Conservation (phyloP, 2,797 vertebrate genomes). For the Gastrophryne carolinensis region DNA sequence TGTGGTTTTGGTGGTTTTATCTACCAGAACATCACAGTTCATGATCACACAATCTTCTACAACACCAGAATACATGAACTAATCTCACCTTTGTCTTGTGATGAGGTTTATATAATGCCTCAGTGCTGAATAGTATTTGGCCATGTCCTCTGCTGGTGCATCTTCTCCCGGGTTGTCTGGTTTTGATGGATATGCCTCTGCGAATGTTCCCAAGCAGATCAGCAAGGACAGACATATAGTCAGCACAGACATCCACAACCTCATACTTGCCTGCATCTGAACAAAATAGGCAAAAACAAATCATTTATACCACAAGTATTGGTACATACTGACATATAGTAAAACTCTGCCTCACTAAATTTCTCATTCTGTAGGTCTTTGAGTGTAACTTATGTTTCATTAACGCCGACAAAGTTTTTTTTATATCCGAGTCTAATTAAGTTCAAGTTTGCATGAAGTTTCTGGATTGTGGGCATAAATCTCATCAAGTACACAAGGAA, state of each 20-base stretch:
- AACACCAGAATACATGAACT: not conserved
- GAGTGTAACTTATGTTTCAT: too few relatives aligned
- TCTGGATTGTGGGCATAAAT: too few relatives aligned
- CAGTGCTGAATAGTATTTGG: conserved; percentile 95
- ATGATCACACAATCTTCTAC: not conserved
- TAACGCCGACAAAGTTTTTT: too few relatives aligned
- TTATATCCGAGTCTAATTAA: too few relatives aligned
- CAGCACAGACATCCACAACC: conserved; percentile 80
- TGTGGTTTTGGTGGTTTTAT: too few relatives aligned
- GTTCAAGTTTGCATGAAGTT: too few relatives aligned
- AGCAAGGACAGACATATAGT: conserved; percentile 84
- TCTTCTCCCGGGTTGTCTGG: conserved; percentile 93
- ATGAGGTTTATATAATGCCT: conserved; percentile 98
- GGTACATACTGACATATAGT: too few relatives aligned
- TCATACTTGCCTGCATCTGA: conserved; percentile 88
- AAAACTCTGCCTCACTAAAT: too few relatives aligned
- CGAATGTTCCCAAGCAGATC: conserved; percentile 83
- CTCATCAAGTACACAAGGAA: too few relatives aligned
- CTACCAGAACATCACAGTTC: too few relatives aligned
- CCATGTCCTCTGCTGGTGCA: conserved; percentile 91
- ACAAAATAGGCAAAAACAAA: conserved; percentile 30
- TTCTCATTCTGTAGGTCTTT: too few relatives aligned
- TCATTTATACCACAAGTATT: not conserved
- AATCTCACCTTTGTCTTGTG: conserved; percentile 89
- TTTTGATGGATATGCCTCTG: conserved; percentile 93